Percentiles rank a stretch among this genome's conserved stretches.
phyloP scores from a whole-genome alignment of 2,888 invertebrate genomes.

The Cantharis flavilabris region DNA sequence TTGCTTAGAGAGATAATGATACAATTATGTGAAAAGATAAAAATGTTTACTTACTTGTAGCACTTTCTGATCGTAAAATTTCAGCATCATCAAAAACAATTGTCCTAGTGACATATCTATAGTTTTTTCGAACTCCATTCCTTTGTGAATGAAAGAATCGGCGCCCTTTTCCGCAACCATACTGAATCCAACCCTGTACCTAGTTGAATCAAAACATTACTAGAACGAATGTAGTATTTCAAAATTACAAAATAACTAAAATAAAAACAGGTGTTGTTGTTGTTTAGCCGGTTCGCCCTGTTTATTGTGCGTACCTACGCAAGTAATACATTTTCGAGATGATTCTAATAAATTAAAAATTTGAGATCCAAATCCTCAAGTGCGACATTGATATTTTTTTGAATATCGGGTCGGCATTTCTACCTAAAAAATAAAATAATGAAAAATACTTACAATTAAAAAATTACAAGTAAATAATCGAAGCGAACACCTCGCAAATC shows the following conservation, averaged over 20 bases:
- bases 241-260: background rate
- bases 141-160: background rate
- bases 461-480: no score
- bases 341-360: no score
- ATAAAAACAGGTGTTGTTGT: background rate
- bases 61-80: slow-evolving; percentile 46
- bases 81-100: slow-evolving; percentile 44
- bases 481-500: background rate
- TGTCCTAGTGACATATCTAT: slow-evolving; percentile 47
- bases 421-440: background rate
- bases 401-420: background rate
- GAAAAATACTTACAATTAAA: background rate
- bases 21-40: background rate
- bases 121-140: slow-evolving; percentile 35
- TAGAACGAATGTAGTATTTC: background rate
- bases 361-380: background rate
- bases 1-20: background rate
- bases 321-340: no score
- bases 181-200: background rate
- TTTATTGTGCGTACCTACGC: no score
- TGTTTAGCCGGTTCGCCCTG: no score
- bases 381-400: background rate
- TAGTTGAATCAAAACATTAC: background rate
- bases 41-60: slow-evolving; percentile 45
- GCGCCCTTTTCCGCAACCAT: background rate